A percentile compares a stretch with the other conserved stretches of the same genome.
phyloP scores from a whole-genome alignment of 2,888 invertebrate species.

The Scotopteryx bipunctaria region DNA sequence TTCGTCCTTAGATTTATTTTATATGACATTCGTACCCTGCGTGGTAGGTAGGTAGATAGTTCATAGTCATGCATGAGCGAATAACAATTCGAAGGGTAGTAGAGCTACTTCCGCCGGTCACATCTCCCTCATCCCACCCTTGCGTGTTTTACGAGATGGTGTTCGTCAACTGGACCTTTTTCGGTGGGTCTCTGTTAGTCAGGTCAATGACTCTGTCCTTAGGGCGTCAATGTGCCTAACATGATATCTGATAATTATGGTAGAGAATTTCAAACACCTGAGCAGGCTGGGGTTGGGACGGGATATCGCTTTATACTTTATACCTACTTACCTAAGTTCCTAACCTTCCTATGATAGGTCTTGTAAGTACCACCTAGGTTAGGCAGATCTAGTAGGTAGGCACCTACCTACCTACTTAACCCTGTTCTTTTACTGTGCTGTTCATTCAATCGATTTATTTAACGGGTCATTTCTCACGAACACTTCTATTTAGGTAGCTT shows the following conservation, averaged over 20 bases:
- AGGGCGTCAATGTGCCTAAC: no score
- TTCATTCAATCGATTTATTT: not conserved
- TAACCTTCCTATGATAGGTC: no score
- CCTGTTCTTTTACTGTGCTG: no score
- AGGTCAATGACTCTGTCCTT: no score
- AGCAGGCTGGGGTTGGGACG: no score
- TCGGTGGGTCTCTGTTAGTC: not conserved
- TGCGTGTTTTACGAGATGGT: constrained; percentile 5
- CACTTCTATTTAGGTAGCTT: not conserved
- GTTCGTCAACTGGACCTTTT: not conserved
- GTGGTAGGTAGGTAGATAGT: not conserved
- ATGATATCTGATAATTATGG: no score
- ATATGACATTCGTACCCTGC: not conserved
- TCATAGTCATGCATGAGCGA: constrained; percentile 7
- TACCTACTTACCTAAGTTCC: no score
- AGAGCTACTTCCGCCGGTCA: not conserved
- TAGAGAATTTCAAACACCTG: no score
- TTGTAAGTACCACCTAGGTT: no score
- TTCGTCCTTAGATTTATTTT: no score
- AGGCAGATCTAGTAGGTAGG: no score
- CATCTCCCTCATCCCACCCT: not conserved
- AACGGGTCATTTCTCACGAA: not conserved
- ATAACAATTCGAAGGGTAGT: constrained; percentile 1
- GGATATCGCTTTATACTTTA: no score
- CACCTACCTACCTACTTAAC: not conserved